Base-by-base conservation (phyloP, 2,113 vertebrate species). In the Stomatorhinus ivindoensis region DNA sequence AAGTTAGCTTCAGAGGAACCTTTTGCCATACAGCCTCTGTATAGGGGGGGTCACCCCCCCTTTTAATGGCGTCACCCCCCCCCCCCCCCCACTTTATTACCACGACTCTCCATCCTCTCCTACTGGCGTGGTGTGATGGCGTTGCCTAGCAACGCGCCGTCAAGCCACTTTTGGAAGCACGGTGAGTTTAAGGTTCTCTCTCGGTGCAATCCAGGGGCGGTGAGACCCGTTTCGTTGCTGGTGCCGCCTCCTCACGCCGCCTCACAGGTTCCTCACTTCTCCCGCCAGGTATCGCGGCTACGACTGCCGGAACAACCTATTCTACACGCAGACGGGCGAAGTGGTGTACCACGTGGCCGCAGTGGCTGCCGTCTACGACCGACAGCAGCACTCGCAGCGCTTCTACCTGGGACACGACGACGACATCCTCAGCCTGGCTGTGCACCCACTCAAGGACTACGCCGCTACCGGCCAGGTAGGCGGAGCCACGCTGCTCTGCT, bases 341-440 rank as follows among this genome's bases (percentile, higher is more conserved):
- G 97, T 99, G 50, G 97, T 98, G 44, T 99, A 98, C 93, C 98
- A 99, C 39, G 97, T 99, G n/a, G 98, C 98, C 0, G 98, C 98
- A 0, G 97, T 97, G 11, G 97, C 95, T 0, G 95, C 98, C 0
- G 95, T 99, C 2, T 99, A 99, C 92, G 97, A 96, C 90, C 95
- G 97, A 27, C 95, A 96, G 89, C 97, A 98, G 19, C 98, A 99
- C 93, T 94, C 95, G 0, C 98, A 99, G 93, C 95, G 97, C 65
- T 96, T 99, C 39, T 99, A 99, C 94, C 96, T 98, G 35, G 98
- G 98, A 0, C 98, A 99, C 0, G 97, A 99, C 2, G 98, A 99
- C 0, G 98, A 99, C 92, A 98, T 99, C 92, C 97, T 99, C 89
- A 96, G 97, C 93, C 95, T 99, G 51, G 93, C 96, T 31, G 96